Conservation (phyloP, 2,113 vertebrate genomes). For the Steatornis caripensis region DNA sequence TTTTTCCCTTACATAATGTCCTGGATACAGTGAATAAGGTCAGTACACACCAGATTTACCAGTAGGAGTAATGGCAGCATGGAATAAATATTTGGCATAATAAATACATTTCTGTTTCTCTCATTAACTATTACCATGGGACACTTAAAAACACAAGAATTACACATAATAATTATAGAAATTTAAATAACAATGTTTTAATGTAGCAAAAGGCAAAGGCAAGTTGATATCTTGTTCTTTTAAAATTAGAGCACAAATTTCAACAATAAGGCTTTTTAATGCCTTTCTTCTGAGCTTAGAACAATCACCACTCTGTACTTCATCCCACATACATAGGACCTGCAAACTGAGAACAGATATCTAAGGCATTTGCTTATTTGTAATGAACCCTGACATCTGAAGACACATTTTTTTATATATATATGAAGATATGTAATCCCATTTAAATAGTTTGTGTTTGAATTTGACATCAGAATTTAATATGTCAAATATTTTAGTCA, state of each 20-base stretch:
- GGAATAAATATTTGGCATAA: slow-evolving; percentile 73
- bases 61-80: slow-evolving; percentile 71
- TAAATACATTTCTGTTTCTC: slow-evolving; percentile 59
- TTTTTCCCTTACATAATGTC: slow-evolving; percentile 60
- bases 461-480: not conserved
- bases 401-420: not conserved
- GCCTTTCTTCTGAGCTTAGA: not conserved
- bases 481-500: not conserved
- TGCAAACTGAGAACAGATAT: not conserved
- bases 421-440: not conserved
- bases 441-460: not conserved
- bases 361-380: not conserved
- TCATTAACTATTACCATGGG: slow-evolving; percentile 3
- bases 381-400: not conserved
- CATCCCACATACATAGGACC: not conserved
- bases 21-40: slow-evolving; percentile 60
- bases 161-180: not conserved
- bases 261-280: not conserved
- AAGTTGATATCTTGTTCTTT: not conserved
- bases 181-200: not conserved
- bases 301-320: slow-evolving; percentile 3
- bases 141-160: not conserved
- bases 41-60: slow-evolving; percentile 50
- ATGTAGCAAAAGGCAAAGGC: not conserved
- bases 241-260: not conserved